These are phyloP conservation scores for Chloroceryle amazona DNA, from an alignment of 2,797 vertebrate species.

Conservation along the genomic window DNA sequence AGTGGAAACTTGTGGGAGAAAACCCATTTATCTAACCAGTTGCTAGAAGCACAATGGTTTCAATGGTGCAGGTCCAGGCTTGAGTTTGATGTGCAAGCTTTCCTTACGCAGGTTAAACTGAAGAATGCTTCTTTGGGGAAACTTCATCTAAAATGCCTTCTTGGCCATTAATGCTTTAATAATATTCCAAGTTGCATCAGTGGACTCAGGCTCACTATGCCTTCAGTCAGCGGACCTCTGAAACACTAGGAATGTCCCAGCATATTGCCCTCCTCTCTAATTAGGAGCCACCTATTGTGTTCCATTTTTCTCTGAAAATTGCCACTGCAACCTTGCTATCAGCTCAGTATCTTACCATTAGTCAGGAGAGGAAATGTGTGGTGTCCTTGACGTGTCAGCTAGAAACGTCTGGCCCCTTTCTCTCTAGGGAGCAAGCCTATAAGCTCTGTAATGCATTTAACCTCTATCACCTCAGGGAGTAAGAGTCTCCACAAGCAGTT, in stretches of 20 bases:
- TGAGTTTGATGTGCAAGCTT: background rate
- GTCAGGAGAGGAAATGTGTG: background rate
- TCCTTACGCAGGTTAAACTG: background rate
- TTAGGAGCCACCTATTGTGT: conserved; percentile 16
- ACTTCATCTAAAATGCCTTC: background rate
- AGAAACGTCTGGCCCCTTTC: conserved; percentile 26
- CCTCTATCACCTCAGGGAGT: conserved; percentile 69
- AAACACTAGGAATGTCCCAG: background rate
- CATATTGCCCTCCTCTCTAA: conserved; percentile 12
- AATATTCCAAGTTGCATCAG: background rate
- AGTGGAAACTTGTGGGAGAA: background rate
- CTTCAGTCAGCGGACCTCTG: background rate
- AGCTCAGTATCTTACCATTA: conserved; percentile 25
- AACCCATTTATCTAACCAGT: background rate
- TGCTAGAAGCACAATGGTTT: background rate
- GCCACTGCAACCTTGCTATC: background rate
- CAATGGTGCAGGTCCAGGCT: background rate
- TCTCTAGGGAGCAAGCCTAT: conserved; percentile 43
- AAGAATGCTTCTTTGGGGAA: background rate
- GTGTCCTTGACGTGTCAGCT: conserved; percentile 56
- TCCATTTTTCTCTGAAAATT: conserved; percentile 20
- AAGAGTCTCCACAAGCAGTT: conserved; percentile 70
- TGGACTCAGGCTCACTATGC: background rate
- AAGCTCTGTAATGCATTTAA: conserved; percentile 73
- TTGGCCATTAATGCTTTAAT: background rate